Evolutionary conservation across 64 coral and sea anemone genomes (phyloP).

Genomic region (Montipora efflorescens): DNA sequence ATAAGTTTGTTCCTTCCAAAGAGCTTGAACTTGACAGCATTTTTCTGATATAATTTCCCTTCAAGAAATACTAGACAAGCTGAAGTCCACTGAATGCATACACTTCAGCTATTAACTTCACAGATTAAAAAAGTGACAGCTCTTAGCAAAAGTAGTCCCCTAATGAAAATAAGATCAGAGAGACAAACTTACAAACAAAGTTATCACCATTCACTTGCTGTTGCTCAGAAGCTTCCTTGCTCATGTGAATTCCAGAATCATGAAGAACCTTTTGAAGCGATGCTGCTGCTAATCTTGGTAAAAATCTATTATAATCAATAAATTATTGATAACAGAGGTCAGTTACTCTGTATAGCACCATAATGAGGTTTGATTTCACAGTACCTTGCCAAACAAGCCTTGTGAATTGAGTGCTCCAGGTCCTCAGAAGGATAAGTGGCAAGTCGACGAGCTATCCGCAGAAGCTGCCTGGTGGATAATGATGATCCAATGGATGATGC

Average conservation of each 20-base stretch:
- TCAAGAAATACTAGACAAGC: too few species aligned
- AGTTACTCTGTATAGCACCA: not conserved
- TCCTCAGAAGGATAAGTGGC: slow-evolving; percentile 83
- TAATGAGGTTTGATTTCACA: too few species aligned
- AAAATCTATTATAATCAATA: slow-evolving; percentile 60
- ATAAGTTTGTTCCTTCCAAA: too few species aligned
- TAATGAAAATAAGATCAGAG: not conserved
- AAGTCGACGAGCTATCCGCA: slow-evolving; percentile 87
- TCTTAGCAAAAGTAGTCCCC: too few species aligned
- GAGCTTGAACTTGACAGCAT: too few species aligned
- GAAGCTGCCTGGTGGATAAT: slow-evolving; percentile 88
- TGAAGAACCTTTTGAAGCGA: slow-evolving; percentile 79
- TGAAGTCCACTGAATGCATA: too few species aligned
- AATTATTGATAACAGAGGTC: not conserved
- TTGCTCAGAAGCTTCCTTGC: slow-evolving; percentile 1
- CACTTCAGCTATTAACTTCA: too few species aligned
- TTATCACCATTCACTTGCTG: not conserved
- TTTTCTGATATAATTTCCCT: too few species aligned
- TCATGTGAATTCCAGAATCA: slow-evolving; percentile 65
- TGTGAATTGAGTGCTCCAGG: slow-evolving; percentile 81
- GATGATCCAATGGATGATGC: slow-evolving; percentile 90
- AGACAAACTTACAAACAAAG: slow-evolving; percentile 16
- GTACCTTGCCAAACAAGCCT: slow-evolving; percentile 93
- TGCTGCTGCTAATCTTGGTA: slow-evolving; percentile 84
- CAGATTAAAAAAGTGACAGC: too few species aligned